A percentile compares a stretch with the other conserved stretches of the same genome.
Conservation (phyloP, 1,140 invertebrate genomes). For the Rhyacophila brunnea region DNA sequence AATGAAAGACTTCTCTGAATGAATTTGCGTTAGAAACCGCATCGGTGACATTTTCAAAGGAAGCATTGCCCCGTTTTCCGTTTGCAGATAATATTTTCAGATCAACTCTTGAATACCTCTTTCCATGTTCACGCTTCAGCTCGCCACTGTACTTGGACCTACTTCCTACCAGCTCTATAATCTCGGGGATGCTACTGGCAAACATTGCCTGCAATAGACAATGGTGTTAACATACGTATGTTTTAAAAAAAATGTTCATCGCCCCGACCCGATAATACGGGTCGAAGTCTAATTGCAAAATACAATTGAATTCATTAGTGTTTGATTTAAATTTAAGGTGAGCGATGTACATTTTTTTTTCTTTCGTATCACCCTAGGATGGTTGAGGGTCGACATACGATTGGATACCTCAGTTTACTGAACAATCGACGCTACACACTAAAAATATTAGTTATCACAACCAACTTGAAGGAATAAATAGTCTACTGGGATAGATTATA, state of each 20-base stretch:
- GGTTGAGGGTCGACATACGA: conserved; percentile 54
- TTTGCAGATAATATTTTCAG: conserved; percentile 18
- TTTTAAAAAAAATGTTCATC: conserved; percentile 15
- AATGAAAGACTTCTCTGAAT: too few species aligned
- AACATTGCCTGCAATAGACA: conserved; percentile 87
- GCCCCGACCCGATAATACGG: not conserved
- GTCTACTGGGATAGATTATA: too few species aligned
- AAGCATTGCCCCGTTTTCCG: conserved; percentile 7
- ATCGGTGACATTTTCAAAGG: not conserved
- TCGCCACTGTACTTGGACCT: conserved; percentile 97
- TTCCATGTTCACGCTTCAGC: conserved; percentile 96
- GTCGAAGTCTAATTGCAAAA: not conserved
- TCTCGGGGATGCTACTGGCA: conserved; percentile 98
- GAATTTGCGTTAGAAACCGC: not conserved
- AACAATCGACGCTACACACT: too few species aligned
- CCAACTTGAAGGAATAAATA: not conserved
- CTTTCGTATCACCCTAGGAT: conserved; percentile 45
- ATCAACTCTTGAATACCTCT: conserved; percentile 78
- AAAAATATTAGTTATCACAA: not conserved
- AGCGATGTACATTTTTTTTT: conserved; percentile 1
- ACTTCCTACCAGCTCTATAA: conserved; percentile 97
- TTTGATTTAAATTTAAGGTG: not conserved
- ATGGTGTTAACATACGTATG: conserved; percentile 45
- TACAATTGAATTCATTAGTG: too few species aligned
- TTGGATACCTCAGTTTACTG: conserved; percentile 33